Evolutionary conservation across 2,888 invertebrate genomes (phyloP).

Genomic region (Drosophila kambysellisi): DNA sequence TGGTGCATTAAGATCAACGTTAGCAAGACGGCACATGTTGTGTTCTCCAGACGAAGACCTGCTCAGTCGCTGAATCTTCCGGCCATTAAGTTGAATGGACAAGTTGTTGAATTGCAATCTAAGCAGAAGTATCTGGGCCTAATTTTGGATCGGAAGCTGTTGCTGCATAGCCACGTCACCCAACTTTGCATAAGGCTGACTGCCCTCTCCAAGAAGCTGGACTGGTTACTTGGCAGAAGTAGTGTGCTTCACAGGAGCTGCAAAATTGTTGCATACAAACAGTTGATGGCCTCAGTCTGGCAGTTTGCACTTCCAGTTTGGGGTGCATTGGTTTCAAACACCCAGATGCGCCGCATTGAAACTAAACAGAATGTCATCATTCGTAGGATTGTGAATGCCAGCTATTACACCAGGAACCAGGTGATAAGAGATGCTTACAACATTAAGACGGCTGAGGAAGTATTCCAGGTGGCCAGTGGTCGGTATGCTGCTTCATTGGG

Average conservation of each 20-base stretch:
- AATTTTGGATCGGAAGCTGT: neutral
- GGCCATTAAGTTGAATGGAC: too few species aligned
- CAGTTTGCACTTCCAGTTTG: neutral
- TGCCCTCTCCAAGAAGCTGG: neutral
- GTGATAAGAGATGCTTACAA: neutral
- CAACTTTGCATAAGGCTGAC: neutral
- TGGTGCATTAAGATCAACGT: too few species aligned
- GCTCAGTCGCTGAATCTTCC: too few species aligned
- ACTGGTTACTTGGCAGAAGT: neutral
- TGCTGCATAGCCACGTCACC: accelerated
- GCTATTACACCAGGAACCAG: neutral
- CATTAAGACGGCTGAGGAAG: neutral
- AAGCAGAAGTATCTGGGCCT: too few species aligned
- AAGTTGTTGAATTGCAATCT: too few species aligned
- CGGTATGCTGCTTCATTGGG: too few species aligned
- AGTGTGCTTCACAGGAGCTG: neutral
- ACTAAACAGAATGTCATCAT: neutral
- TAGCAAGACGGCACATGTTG: too few species aligned
- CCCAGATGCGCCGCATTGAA: neutral
- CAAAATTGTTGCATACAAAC: neutral
- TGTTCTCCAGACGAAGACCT: too few species aligned
- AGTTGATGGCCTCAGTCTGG: neutral
- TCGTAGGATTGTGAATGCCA: neutral
- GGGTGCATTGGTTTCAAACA: neutral
- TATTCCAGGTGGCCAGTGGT: too few species aligned